Conservation (phyloP, 2,113 vertebrate genomes). For the Sorex fumeus region DNA sequence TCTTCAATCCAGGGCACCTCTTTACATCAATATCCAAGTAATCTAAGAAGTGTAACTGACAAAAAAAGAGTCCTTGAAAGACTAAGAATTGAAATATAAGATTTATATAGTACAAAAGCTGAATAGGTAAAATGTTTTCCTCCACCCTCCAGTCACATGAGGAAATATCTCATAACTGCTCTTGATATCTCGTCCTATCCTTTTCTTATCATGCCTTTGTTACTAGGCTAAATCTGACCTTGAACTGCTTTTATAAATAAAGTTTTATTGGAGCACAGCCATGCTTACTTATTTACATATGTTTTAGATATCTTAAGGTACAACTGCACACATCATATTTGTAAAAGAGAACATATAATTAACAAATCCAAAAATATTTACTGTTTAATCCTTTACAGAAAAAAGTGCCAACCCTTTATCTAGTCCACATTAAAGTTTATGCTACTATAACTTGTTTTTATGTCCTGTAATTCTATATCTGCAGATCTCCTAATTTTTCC, state of each 20-base stretch:
- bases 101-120: not conserved
- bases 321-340: not conserved
- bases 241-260: not conserved
- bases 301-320: not conserved
- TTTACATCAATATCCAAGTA: not conserved
- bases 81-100: not conserved
- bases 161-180: too few relatives aligned
- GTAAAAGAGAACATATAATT: not conserved
- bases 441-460: not conserved
- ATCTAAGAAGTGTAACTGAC: not conserved
- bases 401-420: not conserved
- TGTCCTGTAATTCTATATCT: not conserved
- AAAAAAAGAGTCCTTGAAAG: not conserved
- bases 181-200: too few relatives aligned
- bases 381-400: not conserved
- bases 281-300: not conserved
- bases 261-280: constrained; percentile 40
- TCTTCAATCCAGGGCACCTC: not conserved
- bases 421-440: not conserved
- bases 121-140: not conserved
- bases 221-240: not conserved
- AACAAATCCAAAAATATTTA: not conserved
- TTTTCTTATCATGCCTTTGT: too few relatives aligned
- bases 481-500: not conserved
- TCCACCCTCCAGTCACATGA: too few relatives aligned